Base-by-base conservation (phyloP, 2,888 invertebrate genomes). In the Cactoblastis cactorum region DNA sequence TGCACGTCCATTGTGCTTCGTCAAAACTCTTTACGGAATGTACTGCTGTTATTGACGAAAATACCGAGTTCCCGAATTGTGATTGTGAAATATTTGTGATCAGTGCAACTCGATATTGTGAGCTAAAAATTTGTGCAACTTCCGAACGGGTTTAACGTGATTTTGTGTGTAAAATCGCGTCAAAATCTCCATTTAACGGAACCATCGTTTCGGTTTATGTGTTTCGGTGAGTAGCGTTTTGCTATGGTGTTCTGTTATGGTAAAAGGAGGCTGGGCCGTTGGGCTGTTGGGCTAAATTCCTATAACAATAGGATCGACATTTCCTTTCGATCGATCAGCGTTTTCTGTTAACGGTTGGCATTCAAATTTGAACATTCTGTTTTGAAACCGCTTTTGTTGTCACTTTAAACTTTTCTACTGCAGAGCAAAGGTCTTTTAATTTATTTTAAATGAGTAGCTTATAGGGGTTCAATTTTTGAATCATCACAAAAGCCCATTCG, bases 151-250 rank as follows among this genome's bases (percentile, higher is more conserved):
- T 83, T 82, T 83, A 59, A 62, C 71, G 82, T 72, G 81, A 64
- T 86, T 86, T 83, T 80, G 63, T 56, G 62, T 66, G 59, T 65
- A 70, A 82, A 86, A 86, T 80, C 77, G 65, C 80, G 71, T 68
- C 73, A 72, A 77, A 86, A 80, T 81, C 76, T 75, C 69, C 70
- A 71, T 67, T 70, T 74, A 78, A 77, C 81, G 80, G 80, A 81
- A 80, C 81, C 15, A 65, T 73, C 65, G 70, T 65, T 65, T 74
- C 73, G 79, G 81, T 81, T 78, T 77, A 62, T 77, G 71, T 75
- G 75, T 73, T 77, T 77, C 69, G 76, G 81, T 82, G 71, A 81
- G 81, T 79, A 67, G 61, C 66, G 61, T 78, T 80, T 75, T 75
- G 72, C 69, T 77, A 80, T 81, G 78, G 80, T 78, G 69, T 72